Conservation (phyloP, 2,888 invertebrate species). For the Eupithecia subumbrata region DNA sequence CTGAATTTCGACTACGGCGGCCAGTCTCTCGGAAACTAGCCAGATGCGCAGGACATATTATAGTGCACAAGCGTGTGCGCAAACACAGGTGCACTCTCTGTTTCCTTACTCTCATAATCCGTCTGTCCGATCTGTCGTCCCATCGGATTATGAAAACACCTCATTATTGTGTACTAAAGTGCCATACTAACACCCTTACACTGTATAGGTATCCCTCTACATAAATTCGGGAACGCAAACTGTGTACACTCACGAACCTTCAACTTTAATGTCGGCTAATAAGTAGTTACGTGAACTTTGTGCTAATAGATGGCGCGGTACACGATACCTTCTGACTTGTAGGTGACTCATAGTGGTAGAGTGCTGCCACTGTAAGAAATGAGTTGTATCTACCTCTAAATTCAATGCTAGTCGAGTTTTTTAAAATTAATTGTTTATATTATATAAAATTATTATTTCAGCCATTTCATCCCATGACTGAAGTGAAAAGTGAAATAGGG, state of each 20-base stretch:
- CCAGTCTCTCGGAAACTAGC: no score
- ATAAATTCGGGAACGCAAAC: constrained; percentile 62
- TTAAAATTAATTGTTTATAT: neutral
- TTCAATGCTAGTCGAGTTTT: neutral
- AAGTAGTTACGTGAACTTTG: constrained; percentile 64
- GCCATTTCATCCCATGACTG: neutral
- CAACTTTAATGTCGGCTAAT: constrained; percentile 66
- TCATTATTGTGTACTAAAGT: neutral
- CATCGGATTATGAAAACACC: no score
- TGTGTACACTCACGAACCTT: constrained; percentile 62
- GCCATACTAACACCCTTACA: neutral
- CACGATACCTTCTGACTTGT: constrained; percentile 51
- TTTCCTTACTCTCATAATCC: no score
- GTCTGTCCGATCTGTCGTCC: no score
- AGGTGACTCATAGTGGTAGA: neutral
- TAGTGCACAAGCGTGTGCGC: no score
- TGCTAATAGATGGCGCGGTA: constrained; percentile 49
- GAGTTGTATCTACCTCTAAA: neutral
- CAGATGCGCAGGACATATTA: no score
- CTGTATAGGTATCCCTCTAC: constrained; percentile 45
- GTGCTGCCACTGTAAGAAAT: constrained; percentile 10
- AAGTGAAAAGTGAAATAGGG: neutral
- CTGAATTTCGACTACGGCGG: no score
- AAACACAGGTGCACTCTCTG: no score
- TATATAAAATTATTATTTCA: neutral